Conservation (phyloP, 2,797 vertebrate species). For the Spondyliosoma cantharus region DNA sequence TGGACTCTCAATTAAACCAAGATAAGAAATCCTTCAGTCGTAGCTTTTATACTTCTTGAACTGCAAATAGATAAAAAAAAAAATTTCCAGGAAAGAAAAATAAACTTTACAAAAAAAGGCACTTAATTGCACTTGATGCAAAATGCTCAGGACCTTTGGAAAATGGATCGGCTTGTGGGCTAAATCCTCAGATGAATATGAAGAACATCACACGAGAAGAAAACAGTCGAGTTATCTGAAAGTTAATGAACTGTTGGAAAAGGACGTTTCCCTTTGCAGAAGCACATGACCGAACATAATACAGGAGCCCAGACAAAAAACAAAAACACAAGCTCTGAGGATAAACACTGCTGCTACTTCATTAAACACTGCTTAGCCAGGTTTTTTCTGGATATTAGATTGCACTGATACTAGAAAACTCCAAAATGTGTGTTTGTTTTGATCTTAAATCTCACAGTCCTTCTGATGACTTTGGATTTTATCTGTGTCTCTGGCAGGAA, state of each 20-base stretch:
- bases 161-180: constrained; percentile 11
- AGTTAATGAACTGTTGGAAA: constrained; percentile 60
- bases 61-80: constrained; percentile 62
- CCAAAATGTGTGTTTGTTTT: constrained; percentile 59
- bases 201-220: constrained; percentile 37
- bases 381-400: constrained; percentile 62
- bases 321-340: constrained; percentile 28
- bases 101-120: constrained; percentile 14
- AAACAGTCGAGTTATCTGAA: constrained; percentile 35
- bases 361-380: constrained; percentile 70
- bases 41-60: constrained; percentile 44
- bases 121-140: constrained; percentile 67
- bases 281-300: constrained; percentile 55
- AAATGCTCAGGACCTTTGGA: constrained; percentile 37
- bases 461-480: constrained; percentile 39
- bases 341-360: constrained; percentile 63
- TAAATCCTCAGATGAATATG: constrained; percentile 50
- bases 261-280: constrained; percentile 50
- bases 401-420: constrained; percentile 56
- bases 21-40: constrained; percentile 35
- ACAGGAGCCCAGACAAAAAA: constrained; percentile 44
- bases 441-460: constrained; percentile 43
- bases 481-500: constrained; percentile 32
- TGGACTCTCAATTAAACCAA: constrained; percentile 39
- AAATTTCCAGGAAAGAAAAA: constrained; percentile 30